These are phyloP conservation scores for Dasyprocta punctata DNA, from an alignment of 2,113 vertebrate genomes.

Conservation along the genomic window DNA sequence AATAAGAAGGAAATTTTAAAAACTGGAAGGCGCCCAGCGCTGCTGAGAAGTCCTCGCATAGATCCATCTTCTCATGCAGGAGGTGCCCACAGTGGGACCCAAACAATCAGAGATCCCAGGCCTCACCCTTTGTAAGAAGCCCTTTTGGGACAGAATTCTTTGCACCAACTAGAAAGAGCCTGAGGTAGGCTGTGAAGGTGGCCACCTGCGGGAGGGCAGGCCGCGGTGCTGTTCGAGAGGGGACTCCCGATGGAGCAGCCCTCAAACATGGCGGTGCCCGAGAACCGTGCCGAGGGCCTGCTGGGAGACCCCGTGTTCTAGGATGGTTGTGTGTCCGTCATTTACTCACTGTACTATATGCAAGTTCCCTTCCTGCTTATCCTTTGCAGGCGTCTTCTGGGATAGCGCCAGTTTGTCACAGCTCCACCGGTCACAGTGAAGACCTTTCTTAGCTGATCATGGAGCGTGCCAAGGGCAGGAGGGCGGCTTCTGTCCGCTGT, in stretches of 20 bases:
- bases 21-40: not conserved
- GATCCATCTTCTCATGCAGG: not conserved
- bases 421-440: no score
- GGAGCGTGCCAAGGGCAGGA: not conserved
- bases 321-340: accelerated
- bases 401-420: not conserved
- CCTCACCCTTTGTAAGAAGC: not conserved
- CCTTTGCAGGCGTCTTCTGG: not conserved
- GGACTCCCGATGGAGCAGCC: not conserved
- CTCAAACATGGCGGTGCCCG: not conserved
- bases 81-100: not conserved
- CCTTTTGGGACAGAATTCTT: not conserved
- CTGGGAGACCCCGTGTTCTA: not conserved
- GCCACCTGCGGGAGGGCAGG: not conserved
- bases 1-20: not conserved
- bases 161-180: not conserved
- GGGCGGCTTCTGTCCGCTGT: not conserved
- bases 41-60: not conserved
- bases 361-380: not conserved
- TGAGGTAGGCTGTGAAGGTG: not conserved
- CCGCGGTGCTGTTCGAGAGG: not conserved
- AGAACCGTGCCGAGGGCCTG: not conserved
- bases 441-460: not conserved
- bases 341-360: not conserved
- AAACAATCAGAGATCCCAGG: no score